Conservation (phyloP, 2,888 invertebrate genomes). For the Amphiduros pacificus region DNA sequence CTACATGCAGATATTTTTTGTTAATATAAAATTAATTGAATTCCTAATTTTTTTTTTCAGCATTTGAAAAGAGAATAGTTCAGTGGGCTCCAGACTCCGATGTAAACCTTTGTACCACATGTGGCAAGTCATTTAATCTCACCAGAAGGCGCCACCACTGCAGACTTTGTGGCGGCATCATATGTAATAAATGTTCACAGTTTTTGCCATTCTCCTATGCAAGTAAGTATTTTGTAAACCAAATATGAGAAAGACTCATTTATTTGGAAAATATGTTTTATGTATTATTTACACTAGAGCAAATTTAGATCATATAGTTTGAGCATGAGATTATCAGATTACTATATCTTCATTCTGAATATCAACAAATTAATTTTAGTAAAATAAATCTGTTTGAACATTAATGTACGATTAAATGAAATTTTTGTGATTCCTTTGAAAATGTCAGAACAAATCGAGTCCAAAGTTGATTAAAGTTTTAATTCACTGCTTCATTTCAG, state of each 20-base stretch:
- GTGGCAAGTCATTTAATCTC: conserved; percentile 82
- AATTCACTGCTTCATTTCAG: conserved; percentile 58
- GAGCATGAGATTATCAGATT: no score
- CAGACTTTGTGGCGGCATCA: conserved; percentile 85
- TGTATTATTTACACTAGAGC: no score
- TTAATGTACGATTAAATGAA: no score
- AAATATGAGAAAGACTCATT: no score
- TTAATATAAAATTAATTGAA: background rate
- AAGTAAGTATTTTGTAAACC: conserved; percentile 47
- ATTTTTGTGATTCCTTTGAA: no score
- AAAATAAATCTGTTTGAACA: no score
- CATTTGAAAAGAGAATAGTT: conserved; percentile 72
- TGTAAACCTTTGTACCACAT: conserved; percentile 87
- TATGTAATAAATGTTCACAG: conserved; percentile 88
- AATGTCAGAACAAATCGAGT: background rate
- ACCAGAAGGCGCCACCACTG: conserved; percentile 94
- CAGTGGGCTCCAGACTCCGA: conserved; percentile 92
- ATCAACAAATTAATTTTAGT: no score
- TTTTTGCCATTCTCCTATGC: conserved; percentile 81
- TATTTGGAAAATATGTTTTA: no score
- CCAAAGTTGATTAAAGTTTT: no score
- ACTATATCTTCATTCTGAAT: no score
- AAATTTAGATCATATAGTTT: no score
- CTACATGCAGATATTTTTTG: no score
- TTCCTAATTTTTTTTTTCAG: conserved; percentile 52